Percentiles rank a stretch among this genome's conserved stretches.
phyloP scores from a whole-genome alignment of 2,797 vertebrate species.

The Alosa sapidissima region DNA sequence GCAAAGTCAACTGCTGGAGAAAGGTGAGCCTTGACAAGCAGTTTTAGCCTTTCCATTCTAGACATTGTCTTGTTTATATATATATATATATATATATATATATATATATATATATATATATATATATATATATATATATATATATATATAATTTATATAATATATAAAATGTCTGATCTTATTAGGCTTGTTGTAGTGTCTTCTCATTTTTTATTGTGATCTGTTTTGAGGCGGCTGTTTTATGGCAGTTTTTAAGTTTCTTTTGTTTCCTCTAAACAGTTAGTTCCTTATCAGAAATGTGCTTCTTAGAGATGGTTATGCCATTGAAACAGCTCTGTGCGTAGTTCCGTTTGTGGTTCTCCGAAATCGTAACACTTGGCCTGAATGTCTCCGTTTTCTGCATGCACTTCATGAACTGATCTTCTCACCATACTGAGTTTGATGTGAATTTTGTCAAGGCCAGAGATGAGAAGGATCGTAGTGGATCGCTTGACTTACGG shows the following conservation, averaged over 20 bases:
- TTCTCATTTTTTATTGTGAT: background rate
- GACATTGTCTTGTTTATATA: no score
- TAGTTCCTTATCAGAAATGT: background rate
- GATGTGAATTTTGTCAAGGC: background rate
- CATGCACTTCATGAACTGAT: no score
- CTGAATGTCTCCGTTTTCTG: background rate
- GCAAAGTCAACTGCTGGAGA: conserved; percentile 74
- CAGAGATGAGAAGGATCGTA: background rate
- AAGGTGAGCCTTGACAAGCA: conserved; percentile 66
- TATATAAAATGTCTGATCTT: no score
- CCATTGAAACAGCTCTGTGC: background rate
- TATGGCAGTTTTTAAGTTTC: background rate
- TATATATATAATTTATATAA: no score
- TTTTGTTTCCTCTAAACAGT: background rate
- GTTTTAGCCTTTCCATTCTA: background rate
- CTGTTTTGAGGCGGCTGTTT: background rate
- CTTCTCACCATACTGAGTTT: background rate
- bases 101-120: no score
- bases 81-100: no score
- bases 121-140: no score
- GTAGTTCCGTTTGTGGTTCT: background rate
- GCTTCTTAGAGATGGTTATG: background rate
- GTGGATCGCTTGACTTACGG: background rate
- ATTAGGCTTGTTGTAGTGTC: no score
- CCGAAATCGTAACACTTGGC: background rate